Percentiles rank a stretch among this genome's conserved stretches.
These are phyloP conservation scores for Acrocephalus kingi DNA, from an alignment of 2,113 vertebrate genomes.

Conservation along the genomic window DNA sequence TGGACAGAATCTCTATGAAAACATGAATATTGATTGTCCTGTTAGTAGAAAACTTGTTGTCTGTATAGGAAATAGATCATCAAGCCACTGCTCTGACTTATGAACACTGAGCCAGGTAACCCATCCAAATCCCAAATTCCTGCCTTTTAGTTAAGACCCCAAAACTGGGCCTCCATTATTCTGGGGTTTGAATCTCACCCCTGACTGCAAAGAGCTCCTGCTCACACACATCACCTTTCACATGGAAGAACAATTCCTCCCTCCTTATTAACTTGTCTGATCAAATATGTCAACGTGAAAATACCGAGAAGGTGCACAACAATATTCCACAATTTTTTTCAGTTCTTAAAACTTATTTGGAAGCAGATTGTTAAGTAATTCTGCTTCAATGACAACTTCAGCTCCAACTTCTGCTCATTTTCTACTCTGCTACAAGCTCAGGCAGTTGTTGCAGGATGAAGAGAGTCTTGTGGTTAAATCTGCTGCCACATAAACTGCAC, in stretches of 20 bases:
- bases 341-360: not conserved
- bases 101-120: not conserved
- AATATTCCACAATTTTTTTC: not conserved
- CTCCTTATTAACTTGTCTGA: not conserved
- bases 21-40: not conserved
- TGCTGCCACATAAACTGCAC: not conserved
- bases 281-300: not conserved
- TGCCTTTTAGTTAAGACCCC: not conserved
- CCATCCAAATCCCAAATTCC: not conserved
- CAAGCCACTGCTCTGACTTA: not conserved
- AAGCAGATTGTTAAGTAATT: not conserved
- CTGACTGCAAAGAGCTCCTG: not conserved
- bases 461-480: not conserved
- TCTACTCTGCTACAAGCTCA: not conserved
- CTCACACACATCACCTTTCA: fast-evolving
- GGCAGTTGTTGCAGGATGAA: not conserved
- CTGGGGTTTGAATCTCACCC: not conserved
- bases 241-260: not conserved
- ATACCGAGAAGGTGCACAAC: not conserved
- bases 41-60: not conserved
- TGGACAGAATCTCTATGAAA: not conserved
- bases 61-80: not conserved
- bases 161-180: not conserved
- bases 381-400: not conserved
- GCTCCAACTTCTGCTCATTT: not conserved